phyloP scores from a whole-genome alignment of 2,797 vertebrate species.

The Champsocephalus esox region DNA sequence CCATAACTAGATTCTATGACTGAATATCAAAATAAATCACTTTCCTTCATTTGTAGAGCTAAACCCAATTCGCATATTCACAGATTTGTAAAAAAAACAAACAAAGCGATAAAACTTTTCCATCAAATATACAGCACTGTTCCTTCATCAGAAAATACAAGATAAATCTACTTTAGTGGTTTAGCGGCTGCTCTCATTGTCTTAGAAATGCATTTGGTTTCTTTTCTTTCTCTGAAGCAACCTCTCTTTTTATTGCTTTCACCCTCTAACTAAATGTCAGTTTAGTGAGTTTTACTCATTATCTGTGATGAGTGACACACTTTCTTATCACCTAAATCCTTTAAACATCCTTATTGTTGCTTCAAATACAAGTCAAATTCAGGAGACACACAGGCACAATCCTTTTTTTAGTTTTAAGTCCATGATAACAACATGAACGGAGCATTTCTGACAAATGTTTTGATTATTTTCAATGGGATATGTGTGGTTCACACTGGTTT shows the following conservation, averaged over 20 bases:
- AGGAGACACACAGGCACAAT: neutral
- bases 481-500: neutral
- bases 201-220: neutral
- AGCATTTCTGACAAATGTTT: neutral
- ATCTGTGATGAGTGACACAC: neutral
- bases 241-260: conserved; percentile 5
- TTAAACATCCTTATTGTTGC: neutral
- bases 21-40: conserved; percentile 63
- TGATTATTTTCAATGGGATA: neutral
- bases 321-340: neutral
- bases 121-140: conserved; percentile 43
- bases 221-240: conserved; percentile 1
- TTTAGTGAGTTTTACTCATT: neutral
- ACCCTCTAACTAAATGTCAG: neutral
- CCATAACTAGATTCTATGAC: conserved; percentile 32
- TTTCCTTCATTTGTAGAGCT: conserved; percentile 69
- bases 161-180: conserved; percentile 35
- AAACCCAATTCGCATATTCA: conserved; percentile 45
- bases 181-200: neutral
- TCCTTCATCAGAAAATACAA: conserved; percentile 53
- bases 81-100: conserved; percentile 39
- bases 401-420: neutral
- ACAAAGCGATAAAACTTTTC: conserved; percentile 19
- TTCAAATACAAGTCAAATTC: neutral
- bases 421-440: neutral